Conservation (phyloP, 2,888 invertebrate genomes). For the Lepas anatifera region DNA sequence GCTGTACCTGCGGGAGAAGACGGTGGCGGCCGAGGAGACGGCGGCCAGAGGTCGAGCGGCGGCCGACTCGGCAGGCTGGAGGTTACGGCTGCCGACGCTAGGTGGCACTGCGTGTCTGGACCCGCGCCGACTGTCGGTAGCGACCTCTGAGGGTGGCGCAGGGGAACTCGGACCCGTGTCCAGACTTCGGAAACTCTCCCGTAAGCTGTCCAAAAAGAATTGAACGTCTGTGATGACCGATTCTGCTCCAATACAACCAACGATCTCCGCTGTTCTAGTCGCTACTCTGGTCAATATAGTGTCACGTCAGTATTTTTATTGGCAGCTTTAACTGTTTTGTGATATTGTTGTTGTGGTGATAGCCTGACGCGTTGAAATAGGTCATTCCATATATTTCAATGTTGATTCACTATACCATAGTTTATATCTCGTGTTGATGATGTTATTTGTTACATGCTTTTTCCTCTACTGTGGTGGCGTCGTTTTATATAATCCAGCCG, state of each 20-base stretch:
- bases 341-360: too few species aligned
- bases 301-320: background rate
- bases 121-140: background rate
- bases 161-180: slow-evolving; percentile 22
- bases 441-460: too few species aligned
- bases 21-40: slow-evolving; percentile 19
- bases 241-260: background rate
- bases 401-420: too few species aligned
- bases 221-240: slow-evolving; percentile 19
- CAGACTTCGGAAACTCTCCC: slow-evolving; percentile 21
- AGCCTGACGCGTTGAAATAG: too few species aligned
- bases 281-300: background rate
- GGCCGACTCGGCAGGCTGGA: slow-evolving; percentile 21
- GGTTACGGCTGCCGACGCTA: slow-evolving; percentile 19
- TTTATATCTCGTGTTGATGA: too few species aligned
- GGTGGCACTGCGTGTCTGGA: slow-evolving; percentile 6
- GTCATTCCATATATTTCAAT: too few species aligned
- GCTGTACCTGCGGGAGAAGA: slow-evolving; percentile 34
- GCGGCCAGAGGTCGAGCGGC: slow-evolving; percentile 15
- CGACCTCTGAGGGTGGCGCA: background rate
- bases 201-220: slow-evolving; percentile 24
- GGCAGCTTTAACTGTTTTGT: too few species aligned
- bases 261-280: background rate
- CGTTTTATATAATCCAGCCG: too few species aligned
- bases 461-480: too few species aligned